Percentiles rank a stretch among this genome's conserved stretches.
Evolutionary conservation across 2,113 vertebrate genomes (phyloP).

Genomic region (Caranx ignobilis): DNA sequence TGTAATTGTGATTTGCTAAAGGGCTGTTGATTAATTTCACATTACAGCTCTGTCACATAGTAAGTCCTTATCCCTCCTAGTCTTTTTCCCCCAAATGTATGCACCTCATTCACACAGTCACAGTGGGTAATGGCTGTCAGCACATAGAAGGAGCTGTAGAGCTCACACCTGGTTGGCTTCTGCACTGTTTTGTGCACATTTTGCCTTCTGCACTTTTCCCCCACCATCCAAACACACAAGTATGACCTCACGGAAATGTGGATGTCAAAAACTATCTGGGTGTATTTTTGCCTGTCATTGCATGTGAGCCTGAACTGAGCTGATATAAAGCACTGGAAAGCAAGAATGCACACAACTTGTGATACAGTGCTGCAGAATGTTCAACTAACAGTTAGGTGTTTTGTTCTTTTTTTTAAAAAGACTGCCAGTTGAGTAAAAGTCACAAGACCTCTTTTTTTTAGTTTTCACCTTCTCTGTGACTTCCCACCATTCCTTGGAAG

Average conservation of each 20-base stretch:
- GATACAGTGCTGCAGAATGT: background rate
- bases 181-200: background rate
- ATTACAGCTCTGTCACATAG: slow-evolving; percentile 40
- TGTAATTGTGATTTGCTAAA: slow-evolving; percentile 61
- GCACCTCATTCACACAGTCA: background rate
- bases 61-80: slow-evolving; percentile 14
- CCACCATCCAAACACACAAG: background rate
- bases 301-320: background rate
- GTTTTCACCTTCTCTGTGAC: background rate
- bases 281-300: background rate
- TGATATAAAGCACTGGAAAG: background rate
- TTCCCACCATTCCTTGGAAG: background rate
- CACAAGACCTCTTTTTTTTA: background rate
- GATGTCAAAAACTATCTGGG: background rate
- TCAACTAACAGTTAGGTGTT: background rate
- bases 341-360: background rate
- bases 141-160: background rate
- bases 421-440: background rate
- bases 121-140: background rate
- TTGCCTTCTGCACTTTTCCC: background rate
- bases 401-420: background rate
- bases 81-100: slow-evolving; percentile 13
- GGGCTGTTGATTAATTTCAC: slow-evolving; percentile 70
- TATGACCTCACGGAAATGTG: background rate
- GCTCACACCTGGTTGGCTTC: background rate